phyloP scores from a whole-genome alignment of 1,140 invertebrate genomes.

The Brachionus paranguensis region DNA sequence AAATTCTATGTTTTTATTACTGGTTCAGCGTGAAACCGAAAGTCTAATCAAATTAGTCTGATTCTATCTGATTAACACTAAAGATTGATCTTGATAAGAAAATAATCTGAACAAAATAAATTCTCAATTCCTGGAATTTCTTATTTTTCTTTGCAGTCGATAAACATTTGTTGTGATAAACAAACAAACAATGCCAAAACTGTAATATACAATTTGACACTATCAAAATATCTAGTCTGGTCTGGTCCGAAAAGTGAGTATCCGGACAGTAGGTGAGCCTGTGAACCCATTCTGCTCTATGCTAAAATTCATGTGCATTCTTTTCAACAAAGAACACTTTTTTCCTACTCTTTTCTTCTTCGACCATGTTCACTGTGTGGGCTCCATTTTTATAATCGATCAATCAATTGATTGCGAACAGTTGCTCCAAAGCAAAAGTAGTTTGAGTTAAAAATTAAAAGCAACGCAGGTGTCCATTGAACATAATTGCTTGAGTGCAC shows the following conservation, averaged over 20 bases:
- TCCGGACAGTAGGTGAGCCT: not conserved
- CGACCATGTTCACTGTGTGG: not conserved
- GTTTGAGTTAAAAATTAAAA: not conserved
- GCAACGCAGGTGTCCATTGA: slow-evolving; percentile 12
- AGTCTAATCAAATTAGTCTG: not conserved
- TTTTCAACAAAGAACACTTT: not conserved
- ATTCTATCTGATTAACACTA: not conserved
- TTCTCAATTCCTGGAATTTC: not conserved
- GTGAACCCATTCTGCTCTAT: not conserved
- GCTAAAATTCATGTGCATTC: not conserved
- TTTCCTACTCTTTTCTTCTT: not conserved
- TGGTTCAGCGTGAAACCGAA: not conserved
- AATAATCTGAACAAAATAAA: not conserved
- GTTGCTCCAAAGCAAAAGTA: not conserved
- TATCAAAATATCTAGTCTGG: not conserved
- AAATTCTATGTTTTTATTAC: not conserved
- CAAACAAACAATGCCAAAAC: not conserved
- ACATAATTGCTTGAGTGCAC: slow-evolving; percentile 12
- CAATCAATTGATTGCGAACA: slow-evolving; percentile 5
- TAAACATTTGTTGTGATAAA: not conserved
- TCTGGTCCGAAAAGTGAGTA: not conserved
- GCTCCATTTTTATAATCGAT: slow-evolving; percentile 14
- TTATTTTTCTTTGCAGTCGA: not conserved
- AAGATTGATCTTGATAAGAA: not conserved
- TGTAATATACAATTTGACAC: not conserved